phyloP scores from a whole-genome alignment of 2,797 vertebrate genomes.

The Neosilurus mollespiculum region DNA sequence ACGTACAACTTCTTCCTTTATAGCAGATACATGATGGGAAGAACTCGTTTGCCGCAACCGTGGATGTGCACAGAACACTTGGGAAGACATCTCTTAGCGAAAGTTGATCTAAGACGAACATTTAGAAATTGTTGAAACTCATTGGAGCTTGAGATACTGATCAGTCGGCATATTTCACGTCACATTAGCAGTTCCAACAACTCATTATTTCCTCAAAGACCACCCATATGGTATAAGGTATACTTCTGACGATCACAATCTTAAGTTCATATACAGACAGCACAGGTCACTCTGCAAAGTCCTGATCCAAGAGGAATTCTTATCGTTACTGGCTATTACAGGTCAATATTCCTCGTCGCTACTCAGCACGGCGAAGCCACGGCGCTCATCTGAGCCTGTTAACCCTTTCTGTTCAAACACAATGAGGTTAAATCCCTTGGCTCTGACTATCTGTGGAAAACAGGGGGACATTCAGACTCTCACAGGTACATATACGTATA shows the following conservation, averaged over 20 bases:
- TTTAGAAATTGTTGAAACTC: slow-evolving; percentile 9
- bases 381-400: slow-evolving; percentile 32
- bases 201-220: neutral
- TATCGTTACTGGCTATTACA: slow-evolving; percentile 25
- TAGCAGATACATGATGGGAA: slow-evolving; percentile 43
- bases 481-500: slow-evolving; percentile 25
- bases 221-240: neutral
- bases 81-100: slow-evolving; percentile 64
- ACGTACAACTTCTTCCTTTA: slow-evolving; percentile 26
- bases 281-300: slow-evolving; percentile 13
- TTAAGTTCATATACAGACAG: neutral
- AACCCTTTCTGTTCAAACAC: slow-evolving; percentile 45
- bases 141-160: slow-evolving; percentile 2
- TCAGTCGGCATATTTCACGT: neutral
- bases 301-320: neutral
- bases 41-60: slow-evolving; percentile 41
- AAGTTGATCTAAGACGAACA: slow-evolving; percentile 34
- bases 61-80: slow-evolving; percentile 43
- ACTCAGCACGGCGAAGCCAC: neutral
- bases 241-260: neutral
- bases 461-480: slow-evolving; percentile 46
- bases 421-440: slow-evolving; percentile 58
- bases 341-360: slow-evolving; percentile 9
- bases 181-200: neutral
- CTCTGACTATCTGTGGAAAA: slow-evolving; percentile 58